Percentiles rank a stretch among this genome's conserved stretches.
phyloP scores from a whole-genome alignment of 35 echinoderm and acorn worm genomes.

The Stichopus chloronotus region DNA sequence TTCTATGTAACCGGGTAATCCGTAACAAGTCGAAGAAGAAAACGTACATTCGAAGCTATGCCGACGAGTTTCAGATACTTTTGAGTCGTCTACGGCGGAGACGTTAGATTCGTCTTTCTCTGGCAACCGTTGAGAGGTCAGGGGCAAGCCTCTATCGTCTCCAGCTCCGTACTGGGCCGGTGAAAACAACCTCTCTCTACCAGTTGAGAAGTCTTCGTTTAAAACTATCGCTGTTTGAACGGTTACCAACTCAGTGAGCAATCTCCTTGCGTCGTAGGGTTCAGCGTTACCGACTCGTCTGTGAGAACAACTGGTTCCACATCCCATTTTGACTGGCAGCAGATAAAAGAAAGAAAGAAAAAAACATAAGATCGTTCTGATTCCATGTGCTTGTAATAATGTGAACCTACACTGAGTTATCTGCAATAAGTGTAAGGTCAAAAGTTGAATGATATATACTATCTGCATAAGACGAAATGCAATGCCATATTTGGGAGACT shows the following conservation, averaged over 20 bases:
- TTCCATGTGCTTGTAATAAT: no score
- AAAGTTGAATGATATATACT: no score
- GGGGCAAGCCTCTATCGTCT: neutral
- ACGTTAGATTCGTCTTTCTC: neutral
- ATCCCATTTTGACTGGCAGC: constrained; percentile 57
- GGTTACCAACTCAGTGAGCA: constrained; percentile 77
- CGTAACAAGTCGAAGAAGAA: neutral
- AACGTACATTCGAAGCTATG: constrained; percentile 25
- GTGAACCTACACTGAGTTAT: no score
- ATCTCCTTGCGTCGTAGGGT: constrained; percentile 66
- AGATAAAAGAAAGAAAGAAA: neutral
- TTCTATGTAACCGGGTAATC: neutral
- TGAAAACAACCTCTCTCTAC: neutral
- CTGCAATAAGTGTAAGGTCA: no score
- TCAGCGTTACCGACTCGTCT: constrained; percentile 36
- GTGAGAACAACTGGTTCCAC: constrained; percentile 53
- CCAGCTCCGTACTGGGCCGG: neutral
- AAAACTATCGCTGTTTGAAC: constrained; percentile 78
- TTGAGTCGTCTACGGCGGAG: neutral
- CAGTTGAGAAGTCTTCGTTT: constrained; percentile 56
- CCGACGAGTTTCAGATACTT: constrained; percentile 7
- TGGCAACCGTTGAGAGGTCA: neutral
- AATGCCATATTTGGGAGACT: no score
- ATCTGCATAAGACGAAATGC: no score
- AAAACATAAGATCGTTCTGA: no score